Conservation (phyloP, 2,113 vertebrate genomes). For the Ivindomyrus marchei region DNA sequence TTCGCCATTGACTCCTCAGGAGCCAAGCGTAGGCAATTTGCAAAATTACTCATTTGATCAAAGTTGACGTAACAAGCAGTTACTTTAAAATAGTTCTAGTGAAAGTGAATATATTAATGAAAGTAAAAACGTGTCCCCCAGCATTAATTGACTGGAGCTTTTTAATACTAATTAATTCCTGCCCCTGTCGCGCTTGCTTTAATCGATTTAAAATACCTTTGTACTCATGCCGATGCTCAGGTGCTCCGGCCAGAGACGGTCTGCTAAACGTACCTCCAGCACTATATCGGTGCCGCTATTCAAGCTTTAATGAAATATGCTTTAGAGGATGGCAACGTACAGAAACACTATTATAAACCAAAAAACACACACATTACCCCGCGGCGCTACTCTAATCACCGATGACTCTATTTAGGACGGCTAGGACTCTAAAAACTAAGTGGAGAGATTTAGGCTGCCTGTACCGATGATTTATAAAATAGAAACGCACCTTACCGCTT, state of each 20-base stretch:
- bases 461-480: neutral
- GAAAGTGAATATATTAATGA: neutral
- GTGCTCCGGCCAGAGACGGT: neutral
- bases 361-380: neutral
- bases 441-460: neutral
- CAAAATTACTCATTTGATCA: slow-evolving; percentile 11
- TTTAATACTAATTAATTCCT: slow-evolving; percentile 22
- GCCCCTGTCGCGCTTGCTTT: slow-evolving; percentile 12
- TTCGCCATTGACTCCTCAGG: neutral
- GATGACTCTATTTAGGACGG: neutral
- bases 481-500: neutral
- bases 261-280: neutral
- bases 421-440: neutral
- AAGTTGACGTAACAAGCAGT: slow-evolving; percentile 13
- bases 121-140: slow-evolving; percentile 11
- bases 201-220: slow-evolving; percentile 21
- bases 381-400: neutral
- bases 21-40: neutral
- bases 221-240: neutral
- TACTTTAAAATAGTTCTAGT: neutral
- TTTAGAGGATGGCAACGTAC: neutral
- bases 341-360: slow-evolving; percentile 6
- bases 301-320: slow-evolving; percentile 17
- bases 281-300: neutral
- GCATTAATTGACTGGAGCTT: slow-evolving; percentile 16